Evolutionary conservation across 2,888 invertebrate species (phyloP), one percentile per base, ranked within the genome.

Genomic region (Drosophila meridiana): DNA sequence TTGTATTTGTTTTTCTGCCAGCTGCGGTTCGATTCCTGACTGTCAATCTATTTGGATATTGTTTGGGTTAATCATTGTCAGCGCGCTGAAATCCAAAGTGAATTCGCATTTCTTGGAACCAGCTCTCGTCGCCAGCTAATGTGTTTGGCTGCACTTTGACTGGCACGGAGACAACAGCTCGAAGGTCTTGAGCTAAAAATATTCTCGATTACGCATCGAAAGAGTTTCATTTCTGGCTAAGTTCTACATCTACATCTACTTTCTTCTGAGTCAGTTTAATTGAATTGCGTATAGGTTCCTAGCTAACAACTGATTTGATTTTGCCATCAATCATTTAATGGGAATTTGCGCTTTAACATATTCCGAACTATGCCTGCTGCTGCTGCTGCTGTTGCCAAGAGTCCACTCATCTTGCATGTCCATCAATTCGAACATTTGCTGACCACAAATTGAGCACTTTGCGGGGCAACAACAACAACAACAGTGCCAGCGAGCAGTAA

Each of bases 41-140:
- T 83, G 86, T 84, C 84, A 83, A 80, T 84, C 78, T 71, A 28
- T 63, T 61, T 53, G 57, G 57, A 13, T 71, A 70, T 80, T 78
- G 83, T 82, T 85, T 78, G 69, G 70, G 43, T 67, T 77, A 61
- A 71, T 70, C 69, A 72, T 59, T 78, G 76, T 84, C 83, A 71
- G 69, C 53, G 65, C 69, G 55, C 71, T 47, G 34, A 50, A 40
- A 8, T 45, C 40, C 34, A 66, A 75, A 75, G 57, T 69, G 72
- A 73, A 80, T 76, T 76, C 80, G 67, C 79, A 81, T 73, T 59
- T 59, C 53, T 40, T 38, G 11, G 40, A 45, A 61, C 43, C 43
- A 20, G 28, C 55, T 64, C 32, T 67, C 50, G 42, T 36, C 2
- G 43, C 38, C n/a, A n/a, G 66, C 59, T 45, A 36, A 67, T 64